A percentile compares a stretch with the other conserved stretches of the same genome.
Conservation (phyloP, 2,113 vertebrate genomes). For the Lampris megalopsis region DNA sequence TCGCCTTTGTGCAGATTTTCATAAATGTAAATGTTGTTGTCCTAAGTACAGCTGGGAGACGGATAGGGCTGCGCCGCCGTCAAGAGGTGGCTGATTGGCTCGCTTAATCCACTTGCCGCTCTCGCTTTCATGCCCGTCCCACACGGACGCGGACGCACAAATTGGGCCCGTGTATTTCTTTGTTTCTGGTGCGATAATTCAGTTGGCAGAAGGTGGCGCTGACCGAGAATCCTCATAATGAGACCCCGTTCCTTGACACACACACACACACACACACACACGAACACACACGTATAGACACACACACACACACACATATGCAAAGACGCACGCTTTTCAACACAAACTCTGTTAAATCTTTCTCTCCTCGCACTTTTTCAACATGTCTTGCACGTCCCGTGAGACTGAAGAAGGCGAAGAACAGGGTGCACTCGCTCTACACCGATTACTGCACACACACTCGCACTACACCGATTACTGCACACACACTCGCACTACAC, state of each 20-base stretch:
- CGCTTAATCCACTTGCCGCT: constrained; percentile 52
- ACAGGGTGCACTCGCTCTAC: too few relatives aligned
- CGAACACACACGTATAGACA: neutral
- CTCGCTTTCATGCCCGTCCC: neutral
- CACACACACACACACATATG: constrained; percentile 5
- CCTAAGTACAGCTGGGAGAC: constrained; percentile 64
- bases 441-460: too few relatives aligned
- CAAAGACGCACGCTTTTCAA: neutral
- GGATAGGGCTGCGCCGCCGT: constrained; percentile 67
- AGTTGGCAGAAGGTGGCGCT: constrained; percentile 17
- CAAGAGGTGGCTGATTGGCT: constrained; percentile 59
- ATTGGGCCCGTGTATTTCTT: constrained; percentile 11
- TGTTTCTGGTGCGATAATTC: constrained; percentile 19
- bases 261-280: too few relatives aligned
- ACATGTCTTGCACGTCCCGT: constrained; percentile 56
- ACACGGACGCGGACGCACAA: neutral
- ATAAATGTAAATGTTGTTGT: constrained; percentile 75
- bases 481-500: too few relatives aligned
- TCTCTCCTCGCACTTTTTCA: constrained; percentile 34
- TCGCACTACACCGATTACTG: too few relatives aligned
- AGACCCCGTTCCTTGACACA: constrained; percentile 28
- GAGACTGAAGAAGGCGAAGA: constrained; percentile 18
- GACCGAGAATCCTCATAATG: constrained; percentile 46
- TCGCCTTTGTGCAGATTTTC: constrained; percentile 63
- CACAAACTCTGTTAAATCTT: constrained; percentile 2